These are phyloP conservation scores for Coturnix japonica DNA, from an alignment of 2,113 vertebrate species.

Conservation along the genomic window DNA sequence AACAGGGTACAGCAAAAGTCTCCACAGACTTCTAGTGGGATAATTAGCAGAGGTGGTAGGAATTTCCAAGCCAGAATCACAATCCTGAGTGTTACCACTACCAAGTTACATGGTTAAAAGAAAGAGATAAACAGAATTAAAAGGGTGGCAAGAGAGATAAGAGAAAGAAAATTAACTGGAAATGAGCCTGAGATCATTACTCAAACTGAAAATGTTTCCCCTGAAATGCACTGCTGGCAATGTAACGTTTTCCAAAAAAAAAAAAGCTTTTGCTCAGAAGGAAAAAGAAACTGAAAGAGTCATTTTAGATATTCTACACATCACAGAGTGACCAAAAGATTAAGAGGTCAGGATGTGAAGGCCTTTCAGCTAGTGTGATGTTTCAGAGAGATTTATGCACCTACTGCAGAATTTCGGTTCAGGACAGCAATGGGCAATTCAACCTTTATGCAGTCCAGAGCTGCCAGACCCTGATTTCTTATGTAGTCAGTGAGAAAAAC, in stretches of 20 bases:
- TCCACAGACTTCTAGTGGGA: neutral
- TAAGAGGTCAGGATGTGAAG: neutral
- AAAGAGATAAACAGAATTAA: neutral
- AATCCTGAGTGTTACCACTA: neutral
- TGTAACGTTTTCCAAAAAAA: neutral
- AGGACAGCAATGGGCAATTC: neutral
- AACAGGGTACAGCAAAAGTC: neutral
- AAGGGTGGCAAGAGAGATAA: neutral
- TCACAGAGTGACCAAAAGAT: accelerated
- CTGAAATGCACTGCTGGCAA: neutral
- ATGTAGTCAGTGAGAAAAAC: neutral
- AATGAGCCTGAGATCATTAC: slow-evolving; percentile 1
- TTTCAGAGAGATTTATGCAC: neutral
- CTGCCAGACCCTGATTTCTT: neutral
- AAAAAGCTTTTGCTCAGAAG: neutral
- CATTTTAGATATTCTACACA: neutral
- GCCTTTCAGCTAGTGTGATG: neutral
- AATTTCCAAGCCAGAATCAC: neutral
- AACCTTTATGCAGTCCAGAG: neutral
- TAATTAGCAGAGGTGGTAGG: neutral
- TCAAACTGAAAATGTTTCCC: slow-evolving; percentile 18
- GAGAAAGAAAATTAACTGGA: neutral
- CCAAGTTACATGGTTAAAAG: neutral
- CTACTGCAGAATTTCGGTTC: neutral
- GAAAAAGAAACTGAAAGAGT: neutral